Evolutionary conservation across 2,888 invertebrate genomes (phyloP).

Genomic region (Acanthopleura granulata): DNA sequence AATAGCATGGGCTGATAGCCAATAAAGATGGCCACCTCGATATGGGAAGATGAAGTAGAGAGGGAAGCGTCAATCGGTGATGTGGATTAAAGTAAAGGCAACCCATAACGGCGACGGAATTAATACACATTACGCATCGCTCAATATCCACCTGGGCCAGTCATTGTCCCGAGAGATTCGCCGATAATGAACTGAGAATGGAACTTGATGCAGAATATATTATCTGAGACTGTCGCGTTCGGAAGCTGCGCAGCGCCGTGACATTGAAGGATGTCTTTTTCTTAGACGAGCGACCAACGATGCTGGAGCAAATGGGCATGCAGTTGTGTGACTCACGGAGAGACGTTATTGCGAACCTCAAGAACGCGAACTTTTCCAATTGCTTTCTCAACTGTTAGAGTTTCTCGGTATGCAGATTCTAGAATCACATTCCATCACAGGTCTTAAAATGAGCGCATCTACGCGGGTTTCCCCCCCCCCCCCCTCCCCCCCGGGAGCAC

Average conservation of each 20-base stretch:
- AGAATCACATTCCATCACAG: constrained; percentile 7
- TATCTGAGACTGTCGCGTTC: constrained; percentile 3
- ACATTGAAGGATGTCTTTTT: constrained; percentile 13
- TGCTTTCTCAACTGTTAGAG: constrained; percentile 6
- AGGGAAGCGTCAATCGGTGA: too few relatives aligned
- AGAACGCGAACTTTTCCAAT: not conserved
- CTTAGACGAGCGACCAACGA: not conserved
- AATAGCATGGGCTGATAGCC: too few relatives aligned
- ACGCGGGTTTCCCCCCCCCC: not conserved
- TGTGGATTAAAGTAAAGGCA: too few relatives aligned
- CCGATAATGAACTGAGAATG: constrained; percentile 13
- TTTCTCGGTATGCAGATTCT: constrained; percentile 1
- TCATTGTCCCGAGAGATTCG: not conserved
- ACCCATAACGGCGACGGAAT: not conserved
- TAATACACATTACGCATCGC: constrained; percentile 1
- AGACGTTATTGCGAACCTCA: not conserved
- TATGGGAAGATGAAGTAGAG: too few relatives aligned
- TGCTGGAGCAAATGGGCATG: not conserved
- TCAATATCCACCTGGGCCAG: constrained; percentile 11
- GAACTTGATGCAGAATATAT: constrained; percentile 15
- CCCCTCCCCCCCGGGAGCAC: not conserved
- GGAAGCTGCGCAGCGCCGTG: not conserved
- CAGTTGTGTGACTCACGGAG: not conserved
- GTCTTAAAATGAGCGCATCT: not conserved
- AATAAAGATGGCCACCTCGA: too few relatives aligned